Evolutionary conservation across 2,888 invertebrate genomes (phyloP).

Genomic region (Acanthoscelides obtectus): DNA sequence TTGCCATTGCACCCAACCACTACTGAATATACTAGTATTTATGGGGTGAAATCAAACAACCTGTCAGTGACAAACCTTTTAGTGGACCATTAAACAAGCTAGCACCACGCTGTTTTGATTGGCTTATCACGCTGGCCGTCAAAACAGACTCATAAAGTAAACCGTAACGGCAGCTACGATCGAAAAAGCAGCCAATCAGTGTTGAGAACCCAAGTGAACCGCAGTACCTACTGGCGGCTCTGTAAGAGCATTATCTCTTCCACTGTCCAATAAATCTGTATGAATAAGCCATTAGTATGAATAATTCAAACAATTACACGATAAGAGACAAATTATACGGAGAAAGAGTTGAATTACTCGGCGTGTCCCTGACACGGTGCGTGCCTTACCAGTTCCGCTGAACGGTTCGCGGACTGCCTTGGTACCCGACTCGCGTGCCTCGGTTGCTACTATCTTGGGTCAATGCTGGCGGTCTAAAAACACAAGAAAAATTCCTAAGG

Average conservation of each 20-base stretch:
- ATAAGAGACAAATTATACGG: slow-evolving; percentile 48
- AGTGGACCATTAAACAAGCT: background rate
- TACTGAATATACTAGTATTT: background rate
- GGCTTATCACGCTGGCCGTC: background rate
- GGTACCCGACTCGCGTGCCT: background rate
- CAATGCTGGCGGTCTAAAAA: background rate
- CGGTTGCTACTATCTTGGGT: background rate
- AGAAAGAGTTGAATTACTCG: slow-evolving; percentile 42
- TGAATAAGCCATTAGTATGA: slow-evolving; percentile 41
- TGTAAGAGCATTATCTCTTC: slow-evolving; percentile 9
- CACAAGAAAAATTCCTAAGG: too few species aligned
- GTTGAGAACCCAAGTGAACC: background rate
- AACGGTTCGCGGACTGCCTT: background rate
- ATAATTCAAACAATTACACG: slow-evolving; percentile 49
- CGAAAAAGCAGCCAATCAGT: background rate
- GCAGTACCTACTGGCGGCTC: background rate
- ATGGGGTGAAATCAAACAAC: background rate
- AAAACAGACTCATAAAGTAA: slow-evolving; percentile 1
- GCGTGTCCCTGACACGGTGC: slow-evolving; percentile 41
- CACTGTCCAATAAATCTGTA: slow-evolving; percentile 24
- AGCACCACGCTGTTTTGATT: background rate
- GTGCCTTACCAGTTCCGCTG: slow-evolving; percentile 36
- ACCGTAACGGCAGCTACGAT: background rate
- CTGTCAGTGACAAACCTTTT: background rate
- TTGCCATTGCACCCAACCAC: background rate